Percentiles rank a stretch among this genome's conserved stretches.
These are phyloP conservation scores for Centropus unirufus DNA, from an alignment of 2,113 vertebrate species.

Conservation along the genomic window DNA sequence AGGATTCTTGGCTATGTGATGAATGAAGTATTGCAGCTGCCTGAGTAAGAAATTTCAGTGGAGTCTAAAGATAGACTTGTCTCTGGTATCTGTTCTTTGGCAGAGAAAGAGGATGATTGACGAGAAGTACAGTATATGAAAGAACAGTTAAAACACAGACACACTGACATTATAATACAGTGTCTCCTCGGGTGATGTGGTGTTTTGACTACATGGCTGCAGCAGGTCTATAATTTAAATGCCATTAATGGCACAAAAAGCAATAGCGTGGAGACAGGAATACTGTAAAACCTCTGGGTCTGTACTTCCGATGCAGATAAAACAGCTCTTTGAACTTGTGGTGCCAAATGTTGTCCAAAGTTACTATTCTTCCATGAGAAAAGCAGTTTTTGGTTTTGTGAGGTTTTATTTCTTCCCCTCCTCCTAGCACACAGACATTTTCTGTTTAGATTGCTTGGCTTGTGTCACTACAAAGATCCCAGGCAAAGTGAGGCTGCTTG, in stretches of 20 bases:
- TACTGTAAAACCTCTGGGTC: slow-evolving; percentile 22
- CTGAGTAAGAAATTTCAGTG: slow-evolving; percentile 2
- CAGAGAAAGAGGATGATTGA: slow-evolving; percentile 46
- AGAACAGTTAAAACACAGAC: slow-evolving; percentile 51
- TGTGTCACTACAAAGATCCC: background rate
- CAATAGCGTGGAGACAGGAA: slow-evolving; percentile 30
- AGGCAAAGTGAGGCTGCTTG: background rate
- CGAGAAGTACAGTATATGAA: slow-evolving; percentile 46
- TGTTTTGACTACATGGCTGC: slow-evolving; percentile 73
- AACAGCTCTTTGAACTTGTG: slow-evolving; percentile 62
- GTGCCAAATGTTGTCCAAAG: slow-evolving; percentile 9
- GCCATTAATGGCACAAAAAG: slow-evolving; percentile 72
- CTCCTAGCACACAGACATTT: slow-evolving; percentile 40
- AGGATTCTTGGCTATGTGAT: background rate
- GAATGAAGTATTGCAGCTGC: background rate
- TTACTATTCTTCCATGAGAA: slow-evolving; percentile 8
- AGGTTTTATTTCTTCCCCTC: background rate
- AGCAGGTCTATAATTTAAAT: slow-evolving; percentile 84
- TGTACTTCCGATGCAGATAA: slow-evolving; percentile 47
- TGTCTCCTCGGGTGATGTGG: slow-evolving; percentile 66
- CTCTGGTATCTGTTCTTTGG: slow-evolving; percentile 8
- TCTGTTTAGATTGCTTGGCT: slow-evolving; percentile 19
- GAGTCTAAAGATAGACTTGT: slow-evolving; percentile 15
- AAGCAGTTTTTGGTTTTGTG: background rate
- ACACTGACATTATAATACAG: slow-evolving; percentile 65